Evolutionary conservation across 2,797 vertebrate genomes (phyloP), one percentile per base, ranked within the genome.

Genomic region (Acanthopagrus latus): DNA sequence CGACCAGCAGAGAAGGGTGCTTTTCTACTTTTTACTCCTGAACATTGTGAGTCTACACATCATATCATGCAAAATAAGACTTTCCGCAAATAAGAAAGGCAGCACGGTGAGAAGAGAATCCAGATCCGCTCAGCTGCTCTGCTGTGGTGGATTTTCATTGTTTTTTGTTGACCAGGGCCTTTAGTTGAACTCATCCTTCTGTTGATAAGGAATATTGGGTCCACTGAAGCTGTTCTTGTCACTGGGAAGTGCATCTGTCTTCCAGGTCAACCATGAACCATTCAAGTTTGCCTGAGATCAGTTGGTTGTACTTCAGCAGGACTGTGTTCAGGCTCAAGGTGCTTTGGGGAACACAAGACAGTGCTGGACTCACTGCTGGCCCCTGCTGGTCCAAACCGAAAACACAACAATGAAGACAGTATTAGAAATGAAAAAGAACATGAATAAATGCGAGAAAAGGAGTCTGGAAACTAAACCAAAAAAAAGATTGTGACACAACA

Each of bases 261-360:
- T 77, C 74, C 79, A 95, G 82, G 56, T 87, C 87, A 20, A 68
- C 62, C 74, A 94, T 74, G 29, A 96, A 86, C 71, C 75, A 83
- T 76, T 95, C 94, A 82, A 95, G 78, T 81, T 94, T 95, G 68
- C 92, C 93, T 16, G 83, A 86, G 70, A 95, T 88, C 67, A 95
- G 90, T 5, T 78, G 80, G 59, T 86, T 91, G 83, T 93, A 94
- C 63, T 83, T 85, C 60, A 69, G 41, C 60, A 95, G 86, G 60
- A 94, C 79, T 47, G 80, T 67, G 33, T 64, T 81, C 43, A 95
- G 80, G 74, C 86, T 88, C 58, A 74, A 84, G 13, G 89, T 92
- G 78, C 66, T 84, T 64, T 50, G 80, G 77, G 86, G 85, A 76
- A 87, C 77, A 83, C 94, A 93, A 27, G 81, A 88, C 57, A 89